Evolutionary conservation across 2,113 vertebrate genomes (phyloP).

Genomic region (Crotalus tigris): DNA sequence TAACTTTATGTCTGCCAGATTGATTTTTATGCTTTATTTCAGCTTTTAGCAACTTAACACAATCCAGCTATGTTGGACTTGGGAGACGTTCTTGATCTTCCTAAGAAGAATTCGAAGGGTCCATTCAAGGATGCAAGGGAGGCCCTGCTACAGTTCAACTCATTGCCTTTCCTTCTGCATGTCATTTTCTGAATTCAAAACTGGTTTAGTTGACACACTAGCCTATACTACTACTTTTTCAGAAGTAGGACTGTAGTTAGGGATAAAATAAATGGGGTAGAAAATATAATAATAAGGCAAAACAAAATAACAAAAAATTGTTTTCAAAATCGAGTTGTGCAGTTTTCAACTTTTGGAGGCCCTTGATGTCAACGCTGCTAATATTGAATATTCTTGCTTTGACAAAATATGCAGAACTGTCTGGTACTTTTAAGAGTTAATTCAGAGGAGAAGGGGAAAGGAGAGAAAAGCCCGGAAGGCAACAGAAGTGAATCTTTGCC

Average conservation of each 20-base stretch:
- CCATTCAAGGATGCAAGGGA: background rate
- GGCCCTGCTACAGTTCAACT: background rate
- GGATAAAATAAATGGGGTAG: background rate
- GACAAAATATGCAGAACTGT: too few relatives aligned
- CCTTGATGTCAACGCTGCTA: background rate
- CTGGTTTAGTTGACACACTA: background rate
- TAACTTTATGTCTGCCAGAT: background rate
- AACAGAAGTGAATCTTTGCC: too few relatives aligned
- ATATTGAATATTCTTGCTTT: too few relatives aligned
- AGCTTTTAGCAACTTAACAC: background rate
- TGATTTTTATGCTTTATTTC: background rate
- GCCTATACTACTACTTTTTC: background rate
- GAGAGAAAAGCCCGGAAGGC: too few relatives aligned
- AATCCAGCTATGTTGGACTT: background rate
- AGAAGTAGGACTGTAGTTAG: background rate
- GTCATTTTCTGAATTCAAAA: background rate
- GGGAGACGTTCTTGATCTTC: background rate
- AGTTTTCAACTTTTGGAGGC: background rate
- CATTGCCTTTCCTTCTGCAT: background rate
- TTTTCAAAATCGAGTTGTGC: background rate
- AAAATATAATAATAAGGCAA: slow-evolving; percentile 37
- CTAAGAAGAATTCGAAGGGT: background rate
- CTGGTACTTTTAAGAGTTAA: too few relatives aligned
- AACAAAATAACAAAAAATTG: background rate
- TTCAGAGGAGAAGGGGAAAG: too few relatives aligned